Conservation (phyloP, 2,797 vertebrate genomes). For the Coregonus ussuriensis region DNA sequence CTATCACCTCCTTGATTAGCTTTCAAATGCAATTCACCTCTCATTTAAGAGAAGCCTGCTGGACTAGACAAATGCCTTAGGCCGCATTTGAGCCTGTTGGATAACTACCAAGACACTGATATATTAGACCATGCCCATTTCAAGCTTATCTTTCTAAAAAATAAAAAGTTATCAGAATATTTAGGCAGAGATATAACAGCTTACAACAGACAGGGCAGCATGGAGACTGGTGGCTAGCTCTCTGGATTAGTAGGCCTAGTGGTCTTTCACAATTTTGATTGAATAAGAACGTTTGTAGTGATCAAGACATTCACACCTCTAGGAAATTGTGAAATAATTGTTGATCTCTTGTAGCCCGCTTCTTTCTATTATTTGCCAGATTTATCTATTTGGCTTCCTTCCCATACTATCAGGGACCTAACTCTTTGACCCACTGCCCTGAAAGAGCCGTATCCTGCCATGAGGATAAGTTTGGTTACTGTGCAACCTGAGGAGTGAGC, state of each 20-base stretch:
- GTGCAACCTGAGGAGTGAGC: constrained; percentile 1
- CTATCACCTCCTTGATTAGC: no score
- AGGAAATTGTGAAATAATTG: not conserved
- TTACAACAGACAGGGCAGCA: not conserved
- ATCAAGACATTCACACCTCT: no score
- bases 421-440: not conserved
- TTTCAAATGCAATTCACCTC: no score
- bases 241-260: no score
- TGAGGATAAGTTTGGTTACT: not conserved
- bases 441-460: not conserved
- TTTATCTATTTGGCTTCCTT: not conserved
- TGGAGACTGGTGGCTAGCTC: not conserved
- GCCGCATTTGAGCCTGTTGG: not conserved
- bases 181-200: no score
- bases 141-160: no score
- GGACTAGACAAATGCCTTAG: not conserved
- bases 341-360: not conserved
- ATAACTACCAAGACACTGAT: constrained; percentile 3
- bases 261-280: no score
- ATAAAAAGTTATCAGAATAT: no score
- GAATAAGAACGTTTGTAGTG: no score
- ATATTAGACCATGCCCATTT: no score
- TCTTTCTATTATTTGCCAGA: not conserved
- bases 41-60: not conserved
- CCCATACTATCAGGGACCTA: not conserved